Conservation (phyloP, 2,888 invertebrate genomes). For the Drosophila prostipennis region DNA sequence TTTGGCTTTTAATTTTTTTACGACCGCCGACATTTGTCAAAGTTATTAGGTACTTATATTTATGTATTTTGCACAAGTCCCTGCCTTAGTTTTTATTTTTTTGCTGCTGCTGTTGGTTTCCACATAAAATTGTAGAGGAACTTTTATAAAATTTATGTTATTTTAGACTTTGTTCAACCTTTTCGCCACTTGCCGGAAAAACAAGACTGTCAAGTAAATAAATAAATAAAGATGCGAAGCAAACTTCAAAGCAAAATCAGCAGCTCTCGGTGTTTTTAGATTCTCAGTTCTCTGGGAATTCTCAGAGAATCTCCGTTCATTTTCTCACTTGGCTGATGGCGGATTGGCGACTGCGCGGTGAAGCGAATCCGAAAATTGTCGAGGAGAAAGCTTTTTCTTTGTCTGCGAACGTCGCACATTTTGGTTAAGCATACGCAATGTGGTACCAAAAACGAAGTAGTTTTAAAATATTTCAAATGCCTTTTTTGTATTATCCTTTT, state of each 20-base stretch:
- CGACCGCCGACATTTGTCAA: slow-evolving; percentile 27
- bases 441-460: slow-evolving; percentile 1
- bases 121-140: slow-evolving; percentile 6
- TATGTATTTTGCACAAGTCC: background rate
- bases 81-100: background rate
- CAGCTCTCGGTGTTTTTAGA: slow-evolving; percentile 41
- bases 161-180: background rate
- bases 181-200: slow-evolving; percentile 12
- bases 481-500: background rate
- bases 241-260: slow-evolving; percentile 69
- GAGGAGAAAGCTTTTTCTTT: slow-evolving; percentile 40
- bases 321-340: slow-evolving; percentile 6
- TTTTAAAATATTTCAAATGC: background rate
- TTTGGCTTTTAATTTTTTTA: slow-evolving; percentile 39
- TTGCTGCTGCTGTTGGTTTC: background rate
- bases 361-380: slow-evolving; percentile 54
- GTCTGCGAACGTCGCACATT: slow-evolving; percentile 48
- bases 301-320: slow-evolving; percentile 2
- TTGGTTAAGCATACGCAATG: slow-evolving; percentile 53
- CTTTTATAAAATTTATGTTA: background rate
- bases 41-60: slow-evolving; percentile 12
- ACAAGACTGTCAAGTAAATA: slow-evolving; percentile 64
- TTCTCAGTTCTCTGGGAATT: slow-evolving; percentile 9
- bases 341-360: slow-evolving; percentile 47
- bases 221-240: slow-evolving; percentile 78